A percentile compares a stretch with the other conserved stretches of the same genome.
Evolutionary conservation across 2,888 invertebrate genomes (phyloP).

Genomic region (Autographa gamma): DNA sequence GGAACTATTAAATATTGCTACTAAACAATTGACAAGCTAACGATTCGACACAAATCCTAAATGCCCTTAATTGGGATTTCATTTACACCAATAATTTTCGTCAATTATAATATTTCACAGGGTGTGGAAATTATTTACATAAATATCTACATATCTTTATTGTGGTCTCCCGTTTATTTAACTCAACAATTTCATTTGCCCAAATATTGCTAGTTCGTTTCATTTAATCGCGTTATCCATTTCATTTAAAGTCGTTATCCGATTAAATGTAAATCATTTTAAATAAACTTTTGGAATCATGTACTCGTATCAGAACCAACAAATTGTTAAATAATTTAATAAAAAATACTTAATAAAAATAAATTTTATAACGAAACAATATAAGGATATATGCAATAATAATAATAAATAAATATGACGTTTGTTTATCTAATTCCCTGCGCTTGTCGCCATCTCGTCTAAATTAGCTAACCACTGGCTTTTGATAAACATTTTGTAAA

Average conservation of each 20-base stretch:
- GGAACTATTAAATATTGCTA: constrained; percentile 9
- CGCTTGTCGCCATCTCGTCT: constrained; percentile 51
- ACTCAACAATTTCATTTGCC: constrained; percentile 47
- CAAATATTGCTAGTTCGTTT: constrained; percentile 43
- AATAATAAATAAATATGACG: constrained; percentile 38
- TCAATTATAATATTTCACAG: constrained; percentile 87
- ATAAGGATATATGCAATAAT: constrained; percentile 38
- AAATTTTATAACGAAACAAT: constrained; percentile 53
- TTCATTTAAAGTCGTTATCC: constrained; percentile 47
- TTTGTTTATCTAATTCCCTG: constrained; percentile 41
- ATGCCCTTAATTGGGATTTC: constrained; percentile 71
- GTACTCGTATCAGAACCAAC: constrained; percentile 60
- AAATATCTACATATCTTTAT: constrained; percentile 78
- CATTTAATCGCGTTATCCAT: constrained; percentile 43
- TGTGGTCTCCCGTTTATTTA: constrained; percentile 53
- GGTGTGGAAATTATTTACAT: constrained; percentile 80
- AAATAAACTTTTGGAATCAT: constrained; percentile 49
- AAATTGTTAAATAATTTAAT: constrained; percentile 54
- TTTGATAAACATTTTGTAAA: constrained; percentile 58
- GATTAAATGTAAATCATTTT: constrained; percentile 53
- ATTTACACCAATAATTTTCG: constrained; percentile 84
- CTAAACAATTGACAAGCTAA: constrained; percentile 61
- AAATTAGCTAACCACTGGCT: constrained; percentile 49
- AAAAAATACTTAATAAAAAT: constrained; percentile 46
- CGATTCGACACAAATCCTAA: constrained; percentile 64